A percentile compares a stretch with the other conserved stretches of the same genome.
These are phyloP conservation scores for Microtus oregoni DNA, from an alignment of 2,113 vertebrate species.

Conservation along the genomic window DNA sequence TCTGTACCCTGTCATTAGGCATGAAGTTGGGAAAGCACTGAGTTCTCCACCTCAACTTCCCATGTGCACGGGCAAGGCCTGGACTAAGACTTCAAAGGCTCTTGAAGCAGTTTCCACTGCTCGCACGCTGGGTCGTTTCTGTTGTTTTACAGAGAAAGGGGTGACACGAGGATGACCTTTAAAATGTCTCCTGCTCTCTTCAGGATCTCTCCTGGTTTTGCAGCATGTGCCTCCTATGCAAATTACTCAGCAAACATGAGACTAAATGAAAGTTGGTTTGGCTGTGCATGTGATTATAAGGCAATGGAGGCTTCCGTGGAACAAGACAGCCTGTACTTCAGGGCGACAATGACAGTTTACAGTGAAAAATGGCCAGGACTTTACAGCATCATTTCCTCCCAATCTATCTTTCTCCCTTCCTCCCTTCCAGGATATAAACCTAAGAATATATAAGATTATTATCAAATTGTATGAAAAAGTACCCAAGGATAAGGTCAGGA, in stretches of 20 bases:
- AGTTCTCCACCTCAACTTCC: neutral
- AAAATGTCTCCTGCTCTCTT: neutral
- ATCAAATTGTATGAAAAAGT: constrained; percentile 3
- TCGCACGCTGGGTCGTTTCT: neutral
- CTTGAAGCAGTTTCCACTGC: neutral
- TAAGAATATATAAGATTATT: neutral
- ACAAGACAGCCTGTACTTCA: neutral
- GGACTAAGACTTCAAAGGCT: neutral
- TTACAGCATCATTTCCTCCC: neutral
- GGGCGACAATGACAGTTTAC: neutral
- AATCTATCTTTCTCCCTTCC: neutral
- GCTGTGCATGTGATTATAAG: neutral
- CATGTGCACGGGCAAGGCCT: neutral
- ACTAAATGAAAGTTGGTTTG: neutral
- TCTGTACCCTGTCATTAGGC: neutral
- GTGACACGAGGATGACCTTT: neutral
- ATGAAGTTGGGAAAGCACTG: constrained; percentile 7
- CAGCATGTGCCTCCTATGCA: neutral
- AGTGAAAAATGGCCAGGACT: constrained; percentile 28
- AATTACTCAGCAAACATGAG: neutral
- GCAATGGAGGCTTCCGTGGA: neutral
- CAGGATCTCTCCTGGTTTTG: neutral
- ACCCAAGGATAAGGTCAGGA: neutral
- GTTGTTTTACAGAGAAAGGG: neutral
- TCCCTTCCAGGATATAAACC: neutral